Conservation (phyloP, 1,140 invertebrate genomes). For the Aphis gossypii region DNA sequence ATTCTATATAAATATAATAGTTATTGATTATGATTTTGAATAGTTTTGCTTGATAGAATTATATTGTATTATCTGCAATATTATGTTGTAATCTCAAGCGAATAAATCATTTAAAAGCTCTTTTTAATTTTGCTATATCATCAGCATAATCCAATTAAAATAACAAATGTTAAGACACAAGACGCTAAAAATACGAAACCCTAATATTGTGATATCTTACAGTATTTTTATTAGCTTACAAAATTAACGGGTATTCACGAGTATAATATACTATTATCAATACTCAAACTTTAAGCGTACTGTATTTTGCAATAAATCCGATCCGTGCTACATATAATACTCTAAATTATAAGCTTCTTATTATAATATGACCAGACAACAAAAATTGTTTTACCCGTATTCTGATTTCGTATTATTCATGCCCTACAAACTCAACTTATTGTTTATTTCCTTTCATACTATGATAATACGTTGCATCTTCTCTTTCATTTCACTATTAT, state of each 20-base stretch:
- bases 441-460: not conserved
- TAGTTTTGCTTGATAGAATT: not conserved
- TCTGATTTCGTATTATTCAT: not conserved
- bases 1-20: not conserved
- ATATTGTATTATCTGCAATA: not conserved
- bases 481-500: not conserved
- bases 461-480: not conserved
- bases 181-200: not conserved
- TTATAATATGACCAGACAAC: not conserved
- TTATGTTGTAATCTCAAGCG: not conserved
- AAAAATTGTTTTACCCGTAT: not conserved
- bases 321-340: not conserved
- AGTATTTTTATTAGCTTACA: not conserved
- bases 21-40: not conserved
- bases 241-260: not conserved
- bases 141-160: not conserved
- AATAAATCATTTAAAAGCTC: not conserved
- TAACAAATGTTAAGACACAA: no score
- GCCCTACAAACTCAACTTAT: not conserved
- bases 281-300: not conserved
- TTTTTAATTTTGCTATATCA: not conserved
- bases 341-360: not conserved
- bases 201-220: not conserved
- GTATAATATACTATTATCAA: not conserved
- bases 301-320: not conserved